Percentiles rank a stretch among this genome's conserved stretches.
Conservation (phyloP, 2,888 invertebrate genomes). For the Polietes domitor region DNA sequence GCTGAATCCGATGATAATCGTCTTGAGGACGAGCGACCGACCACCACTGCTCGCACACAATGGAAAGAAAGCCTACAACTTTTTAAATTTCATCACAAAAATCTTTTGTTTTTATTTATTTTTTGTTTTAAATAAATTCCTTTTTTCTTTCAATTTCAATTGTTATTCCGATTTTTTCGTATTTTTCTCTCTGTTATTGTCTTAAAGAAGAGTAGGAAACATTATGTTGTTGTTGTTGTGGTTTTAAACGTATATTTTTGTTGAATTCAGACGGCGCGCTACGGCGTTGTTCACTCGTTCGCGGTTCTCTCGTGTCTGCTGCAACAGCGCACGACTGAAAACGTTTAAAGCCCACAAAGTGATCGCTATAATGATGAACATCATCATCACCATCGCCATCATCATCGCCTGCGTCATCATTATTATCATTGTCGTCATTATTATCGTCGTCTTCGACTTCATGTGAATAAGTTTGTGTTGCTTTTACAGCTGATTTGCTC, state of each 20-base stretch:
- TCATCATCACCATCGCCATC: conserved; percentile 22
- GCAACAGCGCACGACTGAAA: conserved; percentile 66
- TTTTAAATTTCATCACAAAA: background rate
- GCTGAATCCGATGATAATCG: background rate
- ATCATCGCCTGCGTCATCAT: conserved; percentile 9
- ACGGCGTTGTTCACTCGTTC: conserved; percentile 70
- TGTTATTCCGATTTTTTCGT: background rate
- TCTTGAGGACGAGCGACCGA: background rate
- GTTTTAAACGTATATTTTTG: conserved; percentile 3
- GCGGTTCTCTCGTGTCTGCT: conserved; percentile 73
- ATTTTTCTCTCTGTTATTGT: background rate
- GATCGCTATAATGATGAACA: conserved; percentile 36
- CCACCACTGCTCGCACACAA: background rate
- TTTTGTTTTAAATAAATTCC: conserved; percentile 22
- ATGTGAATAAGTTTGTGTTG: conserved; percentile 28
- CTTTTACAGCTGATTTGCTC: conserved; percentile 61
- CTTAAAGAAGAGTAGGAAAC: background rate
- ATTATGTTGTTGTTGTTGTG: conserved; percentile 1
- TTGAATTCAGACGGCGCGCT: conserved; percentile 46
- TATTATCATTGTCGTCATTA: background rate
- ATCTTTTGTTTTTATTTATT: conserved; percentile 17
- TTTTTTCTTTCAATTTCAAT: background rate
- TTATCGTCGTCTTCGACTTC: conserved; percentile 44
- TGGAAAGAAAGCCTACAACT: background rate
- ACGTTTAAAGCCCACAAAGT: conserved; percentile 52